phyloP scores from a whole-genome alignment of 2,797 vertebrate genomes.

The Muscicapa comitata region DNA sequence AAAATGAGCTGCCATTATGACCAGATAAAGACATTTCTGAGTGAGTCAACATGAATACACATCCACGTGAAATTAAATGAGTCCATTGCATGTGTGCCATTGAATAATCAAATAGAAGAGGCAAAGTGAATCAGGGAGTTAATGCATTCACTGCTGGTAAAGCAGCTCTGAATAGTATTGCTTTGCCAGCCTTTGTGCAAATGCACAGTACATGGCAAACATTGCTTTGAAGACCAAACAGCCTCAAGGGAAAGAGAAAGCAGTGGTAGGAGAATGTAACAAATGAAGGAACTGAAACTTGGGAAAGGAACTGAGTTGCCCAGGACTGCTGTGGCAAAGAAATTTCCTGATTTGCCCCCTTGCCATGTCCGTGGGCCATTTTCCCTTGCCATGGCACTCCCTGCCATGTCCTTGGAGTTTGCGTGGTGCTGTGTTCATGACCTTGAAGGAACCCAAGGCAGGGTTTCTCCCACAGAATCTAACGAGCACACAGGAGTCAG shows the following conservation, averaged over 20 bases:
- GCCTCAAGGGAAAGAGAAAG: not conserved
- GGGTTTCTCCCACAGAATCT: not conserved
- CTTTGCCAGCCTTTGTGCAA: not conserved
- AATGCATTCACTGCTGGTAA: not conserved
- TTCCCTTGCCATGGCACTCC: not conserved
- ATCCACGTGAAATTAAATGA: not conserved
- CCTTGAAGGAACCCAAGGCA: not conserved
- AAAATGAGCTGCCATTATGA: slow-evolving; percentile 16
- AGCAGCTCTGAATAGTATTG: not conserved
- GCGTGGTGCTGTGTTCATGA: rapidly evolving
- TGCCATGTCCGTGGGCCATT: not conserved
- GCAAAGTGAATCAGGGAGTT: not conserved
- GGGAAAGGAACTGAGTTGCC: not conserved
- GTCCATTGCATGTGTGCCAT: not conserved
- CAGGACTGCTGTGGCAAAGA: not conserved
- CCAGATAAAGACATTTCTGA: not conserved
- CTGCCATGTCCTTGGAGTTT: not conserved
- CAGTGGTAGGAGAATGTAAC: not conserved
- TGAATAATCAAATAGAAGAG: not conserved
- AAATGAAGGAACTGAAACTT: not conserved
- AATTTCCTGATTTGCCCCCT: not conserved
- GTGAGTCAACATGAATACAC: not conserved
- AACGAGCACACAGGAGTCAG: not conserved
- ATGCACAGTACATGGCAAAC: not conserved
- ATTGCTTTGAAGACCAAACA: not conserved